Evolutionary conservation across 1,140 invertebrate species (phyloP), one percentile per base, ranked within the genome.

Genomic region (Leptopilina clavipes): DNA sequence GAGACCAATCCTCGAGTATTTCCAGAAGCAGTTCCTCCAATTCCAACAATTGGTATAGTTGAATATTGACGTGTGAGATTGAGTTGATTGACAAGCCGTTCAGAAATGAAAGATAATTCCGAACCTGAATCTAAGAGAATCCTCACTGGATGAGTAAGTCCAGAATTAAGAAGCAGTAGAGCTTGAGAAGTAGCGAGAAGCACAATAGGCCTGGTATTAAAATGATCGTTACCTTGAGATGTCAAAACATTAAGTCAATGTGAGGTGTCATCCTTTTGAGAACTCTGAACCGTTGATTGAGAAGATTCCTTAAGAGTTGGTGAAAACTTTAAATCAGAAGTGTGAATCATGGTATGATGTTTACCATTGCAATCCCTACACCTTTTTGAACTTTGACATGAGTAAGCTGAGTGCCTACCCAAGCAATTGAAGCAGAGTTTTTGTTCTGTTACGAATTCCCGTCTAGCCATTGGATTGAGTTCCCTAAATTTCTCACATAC

Each of bases 121-220:
- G 48, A 52, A 5, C 48, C 48, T 3, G 48, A n/a, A 3, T 52
- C 48, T 17, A 52, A 52, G 48, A 52, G 48, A 17, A 52, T 17
- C 5, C n/a, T 1, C 1, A 52, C 48, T 17, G 14, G 14, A n/a
- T 52, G 6, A 52, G n/a, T 0, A 3, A 52, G 48, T 17, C n/a
- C 48, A n/a, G n/a, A n/a, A 17, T 48, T 48, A 11, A 48, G 14
- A 14, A n/a, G 11, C 45, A 48, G 45, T 3, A 48, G 5, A 48
- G 45, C 45, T 48, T 48, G 14, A 48, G 45, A 48, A 48, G 45
- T 48, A 48, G 45, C 45, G n/a, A 48, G 11, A 48, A 48, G 45
- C 11, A 48, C 45, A 48, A 48, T 48, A n/a, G 45, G 45, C 3
- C 45, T 12, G 12, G 3, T 5, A 48, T 14, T 14, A n/a, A 48